phyloP scores from a whole-genome alignment of 2,113 vertebrate genomes.

The Rhadina sibilatrix region DNA sequence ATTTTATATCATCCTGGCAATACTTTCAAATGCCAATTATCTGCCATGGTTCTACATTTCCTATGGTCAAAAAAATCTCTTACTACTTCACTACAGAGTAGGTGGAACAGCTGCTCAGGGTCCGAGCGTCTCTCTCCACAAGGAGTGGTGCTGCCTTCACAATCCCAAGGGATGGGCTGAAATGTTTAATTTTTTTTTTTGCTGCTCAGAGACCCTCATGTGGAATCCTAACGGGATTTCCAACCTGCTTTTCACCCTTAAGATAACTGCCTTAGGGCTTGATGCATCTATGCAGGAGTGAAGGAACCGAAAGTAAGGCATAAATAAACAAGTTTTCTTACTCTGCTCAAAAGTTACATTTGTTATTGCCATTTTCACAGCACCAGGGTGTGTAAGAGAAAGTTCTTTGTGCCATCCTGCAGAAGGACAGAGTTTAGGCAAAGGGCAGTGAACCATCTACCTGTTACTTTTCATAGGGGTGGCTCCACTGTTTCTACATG shows the following conservation, averaged over 20 bases:
- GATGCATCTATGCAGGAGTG: not conserved
- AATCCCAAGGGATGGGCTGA: not conserved
- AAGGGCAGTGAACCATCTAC: not conserved
- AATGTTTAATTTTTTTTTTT: not conserved
- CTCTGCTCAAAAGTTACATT: not conserved
- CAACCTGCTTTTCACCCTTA: not conserved
- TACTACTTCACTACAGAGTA: not conserved
- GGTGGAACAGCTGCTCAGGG: fast-evolving
- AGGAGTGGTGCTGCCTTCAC: fast-evolving
- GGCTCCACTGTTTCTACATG: not conserved
- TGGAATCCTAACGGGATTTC: not conserved
- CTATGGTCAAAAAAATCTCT: not conserved
- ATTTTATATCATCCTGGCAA: not conserved
- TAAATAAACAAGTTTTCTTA: not conserved
- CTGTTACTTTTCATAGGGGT: not conserved
- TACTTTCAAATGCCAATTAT: not conserved
- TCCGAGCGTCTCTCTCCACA: fast-evolving
- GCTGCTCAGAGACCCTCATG: not conserved
- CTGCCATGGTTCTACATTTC: not conserved
- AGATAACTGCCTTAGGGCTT: not conserved
- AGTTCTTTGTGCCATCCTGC: fast-evolving
- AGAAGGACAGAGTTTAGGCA: not conserved
- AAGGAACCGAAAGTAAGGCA: not conserved
- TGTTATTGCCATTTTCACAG: not conserved
- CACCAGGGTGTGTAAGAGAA: not conserved